These are phyloP conservation scores for Drosophila paracracens DNA, from an alignment of 2,888 invertebrate species.

Conservation along the genomic window DNA sequence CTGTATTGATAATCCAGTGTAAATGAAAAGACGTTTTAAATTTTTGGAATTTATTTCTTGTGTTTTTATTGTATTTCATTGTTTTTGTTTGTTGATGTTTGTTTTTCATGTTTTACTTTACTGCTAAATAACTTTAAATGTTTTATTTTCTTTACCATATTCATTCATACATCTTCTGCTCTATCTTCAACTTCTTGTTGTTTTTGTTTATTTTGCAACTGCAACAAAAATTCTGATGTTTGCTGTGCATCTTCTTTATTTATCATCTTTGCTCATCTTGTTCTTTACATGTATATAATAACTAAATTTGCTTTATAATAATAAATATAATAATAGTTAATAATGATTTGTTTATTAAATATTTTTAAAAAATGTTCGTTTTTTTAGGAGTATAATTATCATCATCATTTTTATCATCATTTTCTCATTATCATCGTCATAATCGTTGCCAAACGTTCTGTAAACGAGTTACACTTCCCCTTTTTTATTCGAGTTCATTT, in stretches of 20 bases:
- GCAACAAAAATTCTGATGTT: constrained; percentile 56
- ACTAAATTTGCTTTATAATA: constrained; percentile 78
- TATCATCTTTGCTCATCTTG: constrained; percentile 58
- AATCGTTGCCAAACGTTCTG: constrained; percentile 55
- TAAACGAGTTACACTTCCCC: constrained; percentile 30
- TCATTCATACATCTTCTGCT: constrained; percentile 45
- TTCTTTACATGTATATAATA: constrained; percentile 76
- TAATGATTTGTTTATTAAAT: constrained; percentile 80
- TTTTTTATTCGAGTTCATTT: constrained; percentile 10
- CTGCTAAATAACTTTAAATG: constrained; percentile 81
- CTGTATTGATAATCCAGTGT: neutral
- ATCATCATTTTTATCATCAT: constrained; percentile 56
- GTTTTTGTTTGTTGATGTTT: constrained; percentile 67
- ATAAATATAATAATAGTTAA: constrained; percentile 78
- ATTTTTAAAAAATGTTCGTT: constrained; percentile 79
- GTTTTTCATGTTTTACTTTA: constrained; percentile 68
- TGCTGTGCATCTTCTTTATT: constrained; percentile 62
- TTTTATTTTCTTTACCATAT: constrained; percentile 74
- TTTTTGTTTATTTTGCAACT: constrained; percentile 37
- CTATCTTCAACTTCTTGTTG: constrained; percentile 25
- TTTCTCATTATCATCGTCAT: constrained; percentile 48
- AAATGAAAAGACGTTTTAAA: constrained; percentile 13
- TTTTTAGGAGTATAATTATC: constrained; percentile 75
- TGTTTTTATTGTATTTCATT: constrained; percentile 80
- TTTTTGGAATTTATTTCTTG: constrained; percentile 71